phyloP scores from a whole-genome alignment of 2,888 invertebrate species.

The Lithodes maja region DNA sequence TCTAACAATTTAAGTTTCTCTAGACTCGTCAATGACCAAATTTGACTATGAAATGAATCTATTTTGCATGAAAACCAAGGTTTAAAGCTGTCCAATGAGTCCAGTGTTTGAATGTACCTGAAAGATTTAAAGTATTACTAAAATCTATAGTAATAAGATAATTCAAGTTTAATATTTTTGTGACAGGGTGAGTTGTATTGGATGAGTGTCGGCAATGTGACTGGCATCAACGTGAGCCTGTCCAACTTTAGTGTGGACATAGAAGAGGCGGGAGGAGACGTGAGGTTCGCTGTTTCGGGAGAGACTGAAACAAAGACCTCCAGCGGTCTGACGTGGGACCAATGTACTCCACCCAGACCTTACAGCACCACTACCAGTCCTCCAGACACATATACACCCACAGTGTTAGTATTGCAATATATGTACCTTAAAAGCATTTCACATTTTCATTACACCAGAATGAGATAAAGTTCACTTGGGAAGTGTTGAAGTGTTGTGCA shows the following conservation, averaged over 20 bases:
- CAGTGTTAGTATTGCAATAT: conserved; percentile 3
- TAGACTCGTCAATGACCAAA: no score
- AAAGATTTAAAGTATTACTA: no score
- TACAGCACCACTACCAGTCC: background rate
- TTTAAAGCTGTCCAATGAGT: no score
- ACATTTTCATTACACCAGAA: background rate
- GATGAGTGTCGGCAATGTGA: conserved; percentile 26
- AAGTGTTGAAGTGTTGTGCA: no score
- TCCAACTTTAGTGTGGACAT: background rate
- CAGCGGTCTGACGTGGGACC: conserved; percentile 48
- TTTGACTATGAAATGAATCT: no score
- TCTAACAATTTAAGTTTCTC: no score
- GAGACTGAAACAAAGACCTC: conserved; percentile 11
- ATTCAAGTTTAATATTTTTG: background rate
- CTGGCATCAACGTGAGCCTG: conserved; percentile 37
- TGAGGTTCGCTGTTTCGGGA: conserved; percentile 37
- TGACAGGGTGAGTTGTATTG: conserved; percentile 33
- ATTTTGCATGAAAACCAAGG: no score
- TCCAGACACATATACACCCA: background rate
- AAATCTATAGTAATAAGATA: background rate
- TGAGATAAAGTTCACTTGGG: no score
- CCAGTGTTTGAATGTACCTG: no score
- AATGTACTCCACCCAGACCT: conserved; percentile 17
- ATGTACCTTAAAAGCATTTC: background rate
- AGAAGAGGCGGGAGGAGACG: background rate